Evolutionary conservation across 2,797 vertebrate genomes (phyloP).

Genomic region (Sebastolobus alascanus): DNA sequence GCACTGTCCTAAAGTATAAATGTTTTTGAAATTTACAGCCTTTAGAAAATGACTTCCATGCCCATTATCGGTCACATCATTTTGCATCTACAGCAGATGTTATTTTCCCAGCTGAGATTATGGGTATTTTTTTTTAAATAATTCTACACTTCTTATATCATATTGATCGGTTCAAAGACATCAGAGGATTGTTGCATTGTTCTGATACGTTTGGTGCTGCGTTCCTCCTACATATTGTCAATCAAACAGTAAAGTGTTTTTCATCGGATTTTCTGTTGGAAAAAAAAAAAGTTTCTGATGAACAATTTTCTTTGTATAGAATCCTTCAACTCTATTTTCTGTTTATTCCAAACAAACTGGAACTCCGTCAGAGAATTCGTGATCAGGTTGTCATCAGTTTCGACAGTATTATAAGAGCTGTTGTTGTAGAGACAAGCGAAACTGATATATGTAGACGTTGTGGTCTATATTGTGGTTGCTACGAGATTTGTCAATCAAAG

Average conservation of each 20-base stretch:
- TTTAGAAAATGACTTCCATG: background rate
- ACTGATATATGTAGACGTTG: background rate
- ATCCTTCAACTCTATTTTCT: background rate
- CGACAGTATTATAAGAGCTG: background rate
- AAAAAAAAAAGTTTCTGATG: background rate
- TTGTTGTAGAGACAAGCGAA: background rate
- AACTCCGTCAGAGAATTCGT: background rate
- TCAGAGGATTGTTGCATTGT: background rate
- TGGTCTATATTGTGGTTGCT: background rate
- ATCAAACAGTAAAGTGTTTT: conserved; percentile 12
- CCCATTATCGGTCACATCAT: background rate
- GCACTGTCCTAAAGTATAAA: background rate
- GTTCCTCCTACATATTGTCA: background rate
- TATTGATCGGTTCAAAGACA: conserved; percentile 6
- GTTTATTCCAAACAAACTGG: background rate
- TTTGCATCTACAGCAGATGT: background rate
- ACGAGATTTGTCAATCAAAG: background rate
- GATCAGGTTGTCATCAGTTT: background rate
- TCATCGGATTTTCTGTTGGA: background rate
- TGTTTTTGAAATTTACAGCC: background rate
- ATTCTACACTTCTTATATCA: background rate
- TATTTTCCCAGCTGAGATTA: background rate
- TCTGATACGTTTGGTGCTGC: background rate
- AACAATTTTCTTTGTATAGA: background rate
- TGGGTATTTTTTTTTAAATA: background rate